These are phyloP conservation scores for Saimiri boliviensis DNA, from an alignment of 2,113 vertebrate genomes.

Conservation along the genomic window DNA sequence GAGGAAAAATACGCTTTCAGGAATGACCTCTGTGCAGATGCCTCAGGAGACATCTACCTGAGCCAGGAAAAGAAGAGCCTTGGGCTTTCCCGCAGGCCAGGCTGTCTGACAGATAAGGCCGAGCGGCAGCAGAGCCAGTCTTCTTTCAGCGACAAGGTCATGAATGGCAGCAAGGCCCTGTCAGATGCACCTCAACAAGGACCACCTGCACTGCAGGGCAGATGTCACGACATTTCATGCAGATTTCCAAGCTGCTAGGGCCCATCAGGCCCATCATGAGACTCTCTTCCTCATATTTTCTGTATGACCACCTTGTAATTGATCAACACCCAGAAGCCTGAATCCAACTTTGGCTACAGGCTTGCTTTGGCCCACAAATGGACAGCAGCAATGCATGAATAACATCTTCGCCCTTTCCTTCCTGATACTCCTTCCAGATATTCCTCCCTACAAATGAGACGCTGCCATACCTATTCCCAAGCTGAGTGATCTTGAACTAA, in stretches of 20 bases:
- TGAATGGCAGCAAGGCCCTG: neutral
- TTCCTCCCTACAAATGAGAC: neutral
- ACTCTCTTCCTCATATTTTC: neutral
- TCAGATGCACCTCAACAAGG: neutral
- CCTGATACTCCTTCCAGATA: neutral
- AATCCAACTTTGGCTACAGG: neutral
- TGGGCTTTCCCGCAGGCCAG: no score
- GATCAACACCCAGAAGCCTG: neutral
- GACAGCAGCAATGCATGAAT: neutral
- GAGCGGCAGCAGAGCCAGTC: accelerated
- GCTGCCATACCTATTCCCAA: accelerated
- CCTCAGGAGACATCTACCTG: neutral
- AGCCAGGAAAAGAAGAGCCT: neutral
- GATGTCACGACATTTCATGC: accelerated
- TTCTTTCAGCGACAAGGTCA: accelerated
- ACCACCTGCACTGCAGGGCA: neutral
- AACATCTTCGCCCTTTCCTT: neutral
- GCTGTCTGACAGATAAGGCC: neutral
- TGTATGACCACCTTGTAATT: neutral
- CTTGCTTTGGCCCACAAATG: neutral
- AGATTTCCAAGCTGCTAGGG: neutral
- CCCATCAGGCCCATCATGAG: neutral
- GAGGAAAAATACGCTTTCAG: neutral
- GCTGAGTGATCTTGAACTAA: no score
- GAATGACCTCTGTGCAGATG: neutral